These are phyloP conservation scores for Azorinus chamasolen DNA, from an alignment of 2,888 invertebrate genomes.

Conservation along the genomic window DNA sequence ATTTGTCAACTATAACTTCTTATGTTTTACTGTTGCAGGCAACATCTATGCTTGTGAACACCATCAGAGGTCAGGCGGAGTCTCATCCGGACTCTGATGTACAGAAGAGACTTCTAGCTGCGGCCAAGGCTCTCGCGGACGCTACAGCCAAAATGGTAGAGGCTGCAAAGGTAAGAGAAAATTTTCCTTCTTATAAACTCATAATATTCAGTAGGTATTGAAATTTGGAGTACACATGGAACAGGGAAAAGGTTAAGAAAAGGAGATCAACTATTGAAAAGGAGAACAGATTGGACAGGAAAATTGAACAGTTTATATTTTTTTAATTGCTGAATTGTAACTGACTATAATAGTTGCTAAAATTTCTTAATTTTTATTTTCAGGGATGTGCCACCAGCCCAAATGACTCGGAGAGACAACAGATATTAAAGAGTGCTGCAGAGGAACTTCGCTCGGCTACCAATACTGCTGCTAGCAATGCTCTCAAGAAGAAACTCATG, in stretches of 20 bases:
- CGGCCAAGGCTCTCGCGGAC: conserved; percentile 97
- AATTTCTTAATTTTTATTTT: conserved; percentile 7
- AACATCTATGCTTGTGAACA: conserved; percentile 96
- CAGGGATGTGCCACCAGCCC: conserved; percentile 94
- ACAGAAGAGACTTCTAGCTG: conserved; percentile 96
- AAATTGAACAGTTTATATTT: no score
- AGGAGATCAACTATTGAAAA: no score
- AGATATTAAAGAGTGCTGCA: conserved; percentile 94
- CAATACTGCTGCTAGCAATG: conserved; percentile 94
- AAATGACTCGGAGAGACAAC: conserved; percentile 94
- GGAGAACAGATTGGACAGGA: no score
- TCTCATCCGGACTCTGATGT: conserved; percentile 94
- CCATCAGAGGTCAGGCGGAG: conserved; percentile 98
- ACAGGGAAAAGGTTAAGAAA: no score
- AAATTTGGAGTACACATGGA: no score
- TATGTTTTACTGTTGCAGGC: no score
- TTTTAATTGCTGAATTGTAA: no score
- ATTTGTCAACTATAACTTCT: no score
- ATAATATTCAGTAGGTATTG: no score
- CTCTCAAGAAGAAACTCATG: conserved; percentile 91
- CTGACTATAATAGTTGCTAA: no score
- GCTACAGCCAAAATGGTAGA: conserved; percentile 99
- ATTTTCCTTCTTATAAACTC: no score
- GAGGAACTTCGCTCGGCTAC: conserved; percentile 96
- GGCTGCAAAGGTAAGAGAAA: conserved; percentile 91